Conservation (phyloP, 1,140 invertebrate species). For the Ridgeia piscesae region DNA sequence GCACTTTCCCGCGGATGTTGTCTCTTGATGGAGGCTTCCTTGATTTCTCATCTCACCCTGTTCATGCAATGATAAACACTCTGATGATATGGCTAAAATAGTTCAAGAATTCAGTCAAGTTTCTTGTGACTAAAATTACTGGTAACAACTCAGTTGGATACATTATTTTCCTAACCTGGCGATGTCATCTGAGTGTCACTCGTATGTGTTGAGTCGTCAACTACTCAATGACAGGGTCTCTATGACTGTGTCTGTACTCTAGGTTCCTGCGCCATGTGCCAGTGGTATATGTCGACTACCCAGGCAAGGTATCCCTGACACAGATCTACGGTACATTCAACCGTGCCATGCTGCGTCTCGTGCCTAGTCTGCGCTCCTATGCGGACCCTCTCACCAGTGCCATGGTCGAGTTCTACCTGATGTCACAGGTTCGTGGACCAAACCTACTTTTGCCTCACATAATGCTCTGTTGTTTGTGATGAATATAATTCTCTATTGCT, state of each 20-base stretch:
- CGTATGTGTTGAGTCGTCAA: no score
- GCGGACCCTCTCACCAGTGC: constrained; percentile 96
- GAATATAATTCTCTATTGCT: not conserved
- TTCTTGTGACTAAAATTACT: no score
- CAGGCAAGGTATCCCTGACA: constrained; percentile 88
- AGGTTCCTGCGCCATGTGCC: constrained; percentile 82
- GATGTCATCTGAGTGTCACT: no score
- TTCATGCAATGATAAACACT: not conserved
- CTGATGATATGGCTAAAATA: no score
- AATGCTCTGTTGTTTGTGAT: not conserved
- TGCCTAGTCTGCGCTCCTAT: constrained; percentile 85
- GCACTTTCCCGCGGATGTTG: not conserved
- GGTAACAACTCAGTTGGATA: no score
- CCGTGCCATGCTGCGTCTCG: constrained; percentile 91
- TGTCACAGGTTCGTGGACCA: constrained; percentile 71
- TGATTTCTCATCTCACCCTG: not conserved
- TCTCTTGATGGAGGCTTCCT: not conserved
- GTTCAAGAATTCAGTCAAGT: no score
- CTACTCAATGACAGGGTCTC: no score
- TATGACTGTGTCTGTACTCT: not conserved
- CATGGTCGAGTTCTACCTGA: constrained; percentile 98
- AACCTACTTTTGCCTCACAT: not conserved
- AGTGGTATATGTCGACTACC: constrained; percentile 99
- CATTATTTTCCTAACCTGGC: no score
- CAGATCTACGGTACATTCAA: constrained; percentile 98